Percentiles rank a stretch among this genome's conserved stretches.
Evolutionary conservation across 2,888 invertebrate species (phyloP).

Genomic region (Drosophila kambysellisi): DNA sequence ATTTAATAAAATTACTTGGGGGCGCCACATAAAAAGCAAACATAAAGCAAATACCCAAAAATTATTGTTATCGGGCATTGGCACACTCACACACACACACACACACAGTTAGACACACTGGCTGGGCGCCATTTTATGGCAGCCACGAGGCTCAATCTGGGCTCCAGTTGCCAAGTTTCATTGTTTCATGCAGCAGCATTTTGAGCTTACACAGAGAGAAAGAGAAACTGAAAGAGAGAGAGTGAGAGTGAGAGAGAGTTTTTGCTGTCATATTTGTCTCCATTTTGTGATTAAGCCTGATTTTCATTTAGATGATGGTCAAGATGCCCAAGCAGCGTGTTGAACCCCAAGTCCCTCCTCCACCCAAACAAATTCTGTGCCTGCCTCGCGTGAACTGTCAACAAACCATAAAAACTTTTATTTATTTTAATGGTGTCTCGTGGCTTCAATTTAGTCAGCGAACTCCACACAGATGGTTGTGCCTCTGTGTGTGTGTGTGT

Average conservation of each 20-base stretch:
- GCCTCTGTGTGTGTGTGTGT: slow-evolving; percentile 7
- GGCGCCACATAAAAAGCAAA: slow-evolving; percentile 47
- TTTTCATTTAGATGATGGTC: slow-evolving; percentile 76
- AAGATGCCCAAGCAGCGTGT: slow-evolving; percentile 29
- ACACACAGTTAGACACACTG: neutral
- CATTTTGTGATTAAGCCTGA: slow-evolving; percentile 72
- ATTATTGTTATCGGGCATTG: slow-evolving; percentile 60
- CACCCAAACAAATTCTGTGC: slow-evolving; percentile 33
- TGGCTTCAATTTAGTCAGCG: slow-evolving; percentile 34
- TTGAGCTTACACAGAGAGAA: neutral
- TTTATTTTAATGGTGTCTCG: slow-evolving; percentile 46
- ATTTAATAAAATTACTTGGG: slow-evolving; percentile 57
- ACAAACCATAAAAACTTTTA: slow-evolving; percentile 59
- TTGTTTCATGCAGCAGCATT: slow-evolving; percentile 43
- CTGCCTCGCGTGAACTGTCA: slow-evolving; percentile 46
- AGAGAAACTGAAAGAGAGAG: neutral
- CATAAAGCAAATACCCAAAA: slow-evolving; percentile 37
- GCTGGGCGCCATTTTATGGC: slow-evolving; percentile 33
- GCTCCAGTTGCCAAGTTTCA: slow-evolving; percentile 38
- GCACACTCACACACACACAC: slow-evolving; percentile 2
- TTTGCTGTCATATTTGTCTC: slow-evolving; percentile 58
- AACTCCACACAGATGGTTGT: slow-evolving; percentile 13
- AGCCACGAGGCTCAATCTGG: slow-evolving; percentile 3
- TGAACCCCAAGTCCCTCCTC: neutral
- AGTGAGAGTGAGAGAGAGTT: slow-evolving; percentile 21